Evolutionary conservation across 2,888 invertebrate species (phyloP).

Genomic region (Seira musarum): DNA sequence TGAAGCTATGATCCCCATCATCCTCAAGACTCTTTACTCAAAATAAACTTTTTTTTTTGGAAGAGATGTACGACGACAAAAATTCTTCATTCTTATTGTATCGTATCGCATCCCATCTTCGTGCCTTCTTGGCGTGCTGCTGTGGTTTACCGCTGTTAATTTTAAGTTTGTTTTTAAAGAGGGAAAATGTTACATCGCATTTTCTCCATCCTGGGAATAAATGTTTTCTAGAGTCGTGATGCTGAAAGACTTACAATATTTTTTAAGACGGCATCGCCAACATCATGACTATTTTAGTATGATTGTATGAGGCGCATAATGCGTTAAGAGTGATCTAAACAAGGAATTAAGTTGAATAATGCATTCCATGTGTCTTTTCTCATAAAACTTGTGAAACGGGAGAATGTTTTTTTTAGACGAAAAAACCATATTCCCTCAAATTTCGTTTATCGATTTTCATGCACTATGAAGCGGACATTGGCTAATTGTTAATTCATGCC

Average conservation of each 20-base stretch:
- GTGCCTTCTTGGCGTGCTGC: constrained; percentile 10
- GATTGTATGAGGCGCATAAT: constrained; percentile 1
- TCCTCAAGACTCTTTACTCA: constrained; percentile 25
- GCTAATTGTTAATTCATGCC: too few species aligned
- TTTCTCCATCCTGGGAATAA: not conserved
- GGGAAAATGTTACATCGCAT: constrained; percentile 18
- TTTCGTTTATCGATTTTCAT: too few species aligned
- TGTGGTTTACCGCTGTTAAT: constrained; percentile 51
- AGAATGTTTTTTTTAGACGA: not conserved
- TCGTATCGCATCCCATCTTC: not conserved
- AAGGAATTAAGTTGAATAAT: not conserved
- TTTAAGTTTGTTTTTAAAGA: constrained; percentile 26
- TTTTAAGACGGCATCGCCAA: too few species aligned
- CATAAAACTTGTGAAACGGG: not conserved
- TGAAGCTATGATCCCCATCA: constrained; percentile 14
- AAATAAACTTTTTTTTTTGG: constrained; percentile 42
- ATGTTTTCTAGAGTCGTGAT: not conserved
- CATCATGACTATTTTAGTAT: constrained; percentile 7
- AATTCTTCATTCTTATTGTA: constrained; percentile 24
- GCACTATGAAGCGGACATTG: too few species aligned
- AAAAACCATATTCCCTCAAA: not conserved
- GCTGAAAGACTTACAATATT: not conserved
- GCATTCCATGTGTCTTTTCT: not conserved
- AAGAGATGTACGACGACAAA: constrained; percentile 40
- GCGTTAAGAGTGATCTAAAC: not conserved